Percentiles rank a stretch among this genome's conserved stretches.
phyloP scores from a whole-genome alignment of 2,113 vertebrate genomes.

The Hippoglossus stenolepis region DNA sequence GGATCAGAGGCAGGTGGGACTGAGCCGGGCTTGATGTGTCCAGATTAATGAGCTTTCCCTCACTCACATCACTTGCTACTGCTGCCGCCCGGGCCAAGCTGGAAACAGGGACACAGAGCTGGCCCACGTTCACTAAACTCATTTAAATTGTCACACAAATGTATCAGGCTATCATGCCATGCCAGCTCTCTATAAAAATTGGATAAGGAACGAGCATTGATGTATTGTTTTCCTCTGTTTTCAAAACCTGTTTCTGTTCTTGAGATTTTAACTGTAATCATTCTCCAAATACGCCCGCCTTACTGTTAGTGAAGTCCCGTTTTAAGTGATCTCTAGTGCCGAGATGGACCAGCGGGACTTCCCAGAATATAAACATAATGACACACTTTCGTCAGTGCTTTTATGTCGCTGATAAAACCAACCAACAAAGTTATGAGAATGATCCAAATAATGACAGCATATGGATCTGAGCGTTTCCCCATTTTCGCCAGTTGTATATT shows the following conservation, averaged over 20 bases:
- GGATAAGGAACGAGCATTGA: slow-evolving; percentile 48
- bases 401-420: slow-evolving; percentile 62
- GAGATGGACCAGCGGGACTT: slow-evolving; percentile 48
- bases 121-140: slow-evolving; percentile 58
- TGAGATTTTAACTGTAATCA: slow-evolving; percentile 49
- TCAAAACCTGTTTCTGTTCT: slow-evolving; percentile 50
- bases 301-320: slow-evolving; percentile 27
- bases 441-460: slow-evolving; percentile 47
- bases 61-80: slow-evolving; percentile 70
- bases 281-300: slow-evolving; percentile 38
- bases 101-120: slow-evolving; percentile 69
- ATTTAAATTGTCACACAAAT: slow-evolving; percentile 65
- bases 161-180: slow-evolving; percentile 37
- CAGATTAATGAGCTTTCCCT: slow-evolving; percentile 80
- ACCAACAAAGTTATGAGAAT: slow-evolving; percentile 58
- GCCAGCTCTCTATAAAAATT: slow-evolving; percentile 53
- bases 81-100: slow-evolving; percentile 64
- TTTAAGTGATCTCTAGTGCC: slow-evolving; percentile 32
- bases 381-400: slow-evolving; percentile 58
- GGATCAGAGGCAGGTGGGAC: slow-evolving; percentile 76
- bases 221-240: slow-evolving; percentile 48
- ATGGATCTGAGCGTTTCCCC: slow-evolving; percentile 42
- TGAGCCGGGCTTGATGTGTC: slow-evolving; percentile 58
- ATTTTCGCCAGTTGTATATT: slow-evolving; percentile 17
- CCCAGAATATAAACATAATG: slow-evolving; percentile 74